Conservation (phyloP, 1,140 invertebrate species). For the Zelostemma sp. region DNA sequence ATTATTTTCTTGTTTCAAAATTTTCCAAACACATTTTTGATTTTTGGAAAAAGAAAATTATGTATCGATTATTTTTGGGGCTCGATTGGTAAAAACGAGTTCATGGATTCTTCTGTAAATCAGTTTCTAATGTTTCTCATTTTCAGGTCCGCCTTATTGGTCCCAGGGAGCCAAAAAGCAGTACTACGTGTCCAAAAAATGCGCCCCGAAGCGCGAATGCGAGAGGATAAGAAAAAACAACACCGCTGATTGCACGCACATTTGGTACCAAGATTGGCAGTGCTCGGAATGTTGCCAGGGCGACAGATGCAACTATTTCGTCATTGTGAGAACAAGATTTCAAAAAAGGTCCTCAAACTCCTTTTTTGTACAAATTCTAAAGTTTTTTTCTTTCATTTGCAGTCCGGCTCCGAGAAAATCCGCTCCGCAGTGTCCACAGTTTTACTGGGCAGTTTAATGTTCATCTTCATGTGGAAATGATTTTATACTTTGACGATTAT, state of each 20-base stretch:
- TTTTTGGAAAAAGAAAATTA: no score
- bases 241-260: constrained; percentile 88
- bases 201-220: constrained; percentile 86
- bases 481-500: no score
- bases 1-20: no score
- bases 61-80: no score
- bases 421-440: no score
- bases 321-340: constrained; percentile 96
- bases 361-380: no score
- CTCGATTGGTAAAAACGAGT: background rate
- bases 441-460: no score
- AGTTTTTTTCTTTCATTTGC: no score
- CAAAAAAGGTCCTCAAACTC: no score
- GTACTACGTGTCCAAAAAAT: constrained; percentile 93
- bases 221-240: constrained; percentile 76
- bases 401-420: no score
- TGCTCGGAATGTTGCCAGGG: constrained; percentile 98
- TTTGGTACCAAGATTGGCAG: constrained; percentile 98
- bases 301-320: constrained; percentile 96
- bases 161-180: constrained; percentile 93
- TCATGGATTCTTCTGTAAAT: background rate
- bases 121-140: background rate
- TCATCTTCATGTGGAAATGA: no score
- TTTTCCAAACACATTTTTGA: background rate
- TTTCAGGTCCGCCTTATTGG: constrained; percentile 92